Evolutionary conservation across 2,113 vertebrate species (phyloP).

Genomic region (Columbina picui): DNA sequence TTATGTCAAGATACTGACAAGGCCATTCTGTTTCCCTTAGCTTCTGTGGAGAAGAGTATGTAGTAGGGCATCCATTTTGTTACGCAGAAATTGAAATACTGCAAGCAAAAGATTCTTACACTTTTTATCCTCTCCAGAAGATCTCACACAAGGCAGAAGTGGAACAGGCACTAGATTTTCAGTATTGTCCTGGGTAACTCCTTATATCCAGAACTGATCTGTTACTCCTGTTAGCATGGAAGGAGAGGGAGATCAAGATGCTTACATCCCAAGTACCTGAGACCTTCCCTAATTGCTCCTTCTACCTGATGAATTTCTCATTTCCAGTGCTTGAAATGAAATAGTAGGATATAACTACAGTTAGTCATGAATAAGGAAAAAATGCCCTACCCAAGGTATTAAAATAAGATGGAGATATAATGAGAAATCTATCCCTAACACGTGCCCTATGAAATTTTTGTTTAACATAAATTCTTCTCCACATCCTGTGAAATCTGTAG

Average conservation of each 20-base stretch:
- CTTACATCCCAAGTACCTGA: neutral
- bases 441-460: neutral
- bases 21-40: slow-evolving; percentile 67
- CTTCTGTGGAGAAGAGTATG: slow-evolving; percentile 1
- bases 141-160: neutral
- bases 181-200: neutral
- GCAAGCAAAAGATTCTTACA: neutral
- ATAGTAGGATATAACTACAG: neutral
- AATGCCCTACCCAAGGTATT: neutral
- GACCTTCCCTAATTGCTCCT: neutral
- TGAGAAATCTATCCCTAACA: neutral
- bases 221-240: neutral
- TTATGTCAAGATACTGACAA: slow-evolving; percentile 72
- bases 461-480: neutral
- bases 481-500: neutral
- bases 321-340: neutral
- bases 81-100: neutral
- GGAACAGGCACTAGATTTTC: neutral
- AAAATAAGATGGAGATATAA: neutral
- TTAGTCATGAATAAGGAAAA: neutral
- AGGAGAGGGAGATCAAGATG: neutral
- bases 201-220: neutral
- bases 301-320: neutral
- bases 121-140: neutral
- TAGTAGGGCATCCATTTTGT: slow-evolving; percentile 17